A percentile compares a stretch with the other conserved stretches of the same genome.
These are phyloP conservation scores for fruit fly (Drosophila melanogaster) DNA, from an alignment of 1,140 invertebrate species.

Conservation along the genomic window DNA sequence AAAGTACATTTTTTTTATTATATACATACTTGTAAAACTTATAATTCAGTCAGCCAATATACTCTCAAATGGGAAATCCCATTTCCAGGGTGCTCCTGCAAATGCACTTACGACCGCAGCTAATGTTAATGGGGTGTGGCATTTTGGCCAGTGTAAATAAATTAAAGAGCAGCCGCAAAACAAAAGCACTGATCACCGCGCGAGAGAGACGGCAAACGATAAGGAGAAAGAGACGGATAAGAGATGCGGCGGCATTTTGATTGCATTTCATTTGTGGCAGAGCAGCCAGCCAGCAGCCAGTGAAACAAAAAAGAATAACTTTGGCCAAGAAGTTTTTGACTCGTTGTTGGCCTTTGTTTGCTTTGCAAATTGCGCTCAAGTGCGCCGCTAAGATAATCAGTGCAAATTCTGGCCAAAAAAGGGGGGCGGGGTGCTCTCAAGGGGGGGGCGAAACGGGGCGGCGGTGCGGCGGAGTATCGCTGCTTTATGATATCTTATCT, in stretches of 20 bases:
- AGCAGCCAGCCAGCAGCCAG: constrained; percentile 9
- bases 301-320: background rate
- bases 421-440: background rate
- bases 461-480: background rate
- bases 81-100: constrained; percentile 1
- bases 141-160: constrained; percentile 78
- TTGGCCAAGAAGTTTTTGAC: constrained; percentile 26
- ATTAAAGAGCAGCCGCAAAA: constrained; percentile 77
- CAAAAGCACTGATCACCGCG: constrained; percentile 42
- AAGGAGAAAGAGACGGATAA: background rate
- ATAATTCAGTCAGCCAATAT: background rate
- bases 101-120: constrained; percentile 37
- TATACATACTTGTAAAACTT: no score
- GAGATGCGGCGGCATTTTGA: constrained; percentile 65
- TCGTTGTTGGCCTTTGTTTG: constrained; percentile 69
- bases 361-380: constrained; percentile 73
- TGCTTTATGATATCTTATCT: constrained; percentile 73
- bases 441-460: background rate
- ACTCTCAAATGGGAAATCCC: background rate
- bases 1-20: no score
- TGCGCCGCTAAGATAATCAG: constrained; percentile 25
- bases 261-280: constrained; percentile 73
- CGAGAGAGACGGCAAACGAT: constrained; percentile 3
- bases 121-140: constrained; percentile 76
- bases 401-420: constrained; percentile 9